Percentiles rank a stretch among this genome's conserved stretches.
Evolutionary conservation across 2,797 vertebrate genomes (phyloP).

Genomic region (Gallinago nigripennis): DNA sequence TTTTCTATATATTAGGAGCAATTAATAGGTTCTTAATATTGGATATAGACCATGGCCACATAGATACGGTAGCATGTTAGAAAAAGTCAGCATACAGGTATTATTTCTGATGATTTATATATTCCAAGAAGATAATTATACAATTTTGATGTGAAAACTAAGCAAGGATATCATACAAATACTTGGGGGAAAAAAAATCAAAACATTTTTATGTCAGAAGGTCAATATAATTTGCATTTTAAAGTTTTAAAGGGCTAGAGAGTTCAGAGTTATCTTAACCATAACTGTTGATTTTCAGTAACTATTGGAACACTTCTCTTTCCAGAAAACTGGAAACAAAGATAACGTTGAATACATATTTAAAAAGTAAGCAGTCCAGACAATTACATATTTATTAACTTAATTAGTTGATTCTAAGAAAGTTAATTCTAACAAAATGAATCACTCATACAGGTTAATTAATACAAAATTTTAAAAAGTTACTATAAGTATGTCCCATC

Average conservation of each 20-base stretch:
- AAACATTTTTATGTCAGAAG: background rate
- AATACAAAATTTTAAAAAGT: background rate
- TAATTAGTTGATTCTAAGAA: background rate
- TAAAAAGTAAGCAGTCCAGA: background rate
- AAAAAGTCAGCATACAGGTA: background rate
- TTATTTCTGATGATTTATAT: background rate
- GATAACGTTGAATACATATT: background rate
- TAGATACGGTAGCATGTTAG: background rate
- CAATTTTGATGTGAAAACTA: background rate
- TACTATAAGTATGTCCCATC: accelerated
- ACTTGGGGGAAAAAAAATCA: background rate
- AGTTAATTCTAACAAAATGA: background rate
- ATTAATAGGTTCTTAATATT: background rate
- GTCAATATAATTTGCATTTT: background rate
- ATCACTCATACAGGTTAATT: background rate
- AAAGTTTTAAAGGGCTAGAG: background rate
- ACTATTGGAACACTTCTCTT: background rate
- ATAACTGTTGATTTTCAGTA: background rate
- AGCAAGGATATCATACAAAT: background rate
- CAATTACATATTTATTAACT: background rate
- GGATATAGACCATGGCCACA: background rate
- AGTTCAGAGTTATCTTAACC: background rate
- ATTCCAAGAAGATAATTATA: background rate
- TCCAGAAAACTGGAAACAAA: background rate
- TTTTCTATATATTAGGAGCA: background rate